A percentile compares a stretch with the other conserved stretches of the same genome.
Conservation (phyloP, 2,797 vertebrate species). For the Pangasius krempfi region DNA sequence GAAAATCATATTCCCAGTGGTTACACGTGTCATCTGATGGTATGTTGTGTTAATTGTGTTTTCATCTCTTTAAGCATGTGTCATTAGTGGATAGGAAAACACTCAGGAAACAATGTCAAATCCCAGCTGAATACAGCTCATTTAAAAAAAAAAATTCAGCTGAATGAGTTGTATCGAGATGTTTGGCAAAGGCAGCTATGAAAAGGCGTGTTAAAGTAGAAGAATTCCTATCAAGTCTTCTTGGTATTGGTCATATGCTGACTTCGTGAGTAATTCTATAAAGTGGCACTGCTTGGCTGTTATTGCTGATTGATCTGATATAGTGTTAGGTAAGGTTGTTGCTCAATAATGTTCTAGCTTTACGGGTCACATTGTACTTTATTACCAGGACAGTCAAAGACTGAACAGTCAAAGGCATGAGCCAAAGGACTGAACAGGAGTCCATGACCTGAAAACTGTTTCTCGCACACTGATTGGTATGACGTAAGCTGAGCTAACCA, state of each 20-base stretch:
- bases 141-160: background rate
- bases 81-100: constrained; percentile 1
- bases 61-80: background rate
- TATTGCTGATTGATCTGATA: constrained; percentile 14
- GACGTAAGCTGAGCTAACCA: constrained; percentile 19
- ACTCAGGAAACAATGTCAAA: background rate
- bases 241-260: background rate
- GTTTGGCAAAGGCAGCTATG: background rate
- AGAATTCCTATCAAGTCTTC: background rate
- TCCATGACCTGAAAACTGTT: constrained; percentile 19
- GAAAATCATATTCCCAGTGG: background rate
- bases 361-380: constrained; percentile 37
- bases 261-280: background rate
- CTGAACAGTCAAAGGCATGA: background rate
- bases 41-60: background rate
- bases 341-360: constrained; percentile 29
- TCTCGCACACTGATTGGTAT: background rate
- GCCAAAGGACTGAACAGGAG: constrained; percentile 15
- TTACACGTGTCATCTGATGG: background rate
- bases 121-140: constrained; percentile 7
- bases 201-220: constrained; percentile 13
- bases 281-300: background rate
- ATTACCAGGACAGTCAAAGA: constrained; percentile 19
- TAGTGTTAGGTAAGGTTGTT: background rate
- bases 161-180: background rate